Base-by-base conservation (phyloP, 2,888 invertebrate genomes). In the Mantis religiosa region DNA sequence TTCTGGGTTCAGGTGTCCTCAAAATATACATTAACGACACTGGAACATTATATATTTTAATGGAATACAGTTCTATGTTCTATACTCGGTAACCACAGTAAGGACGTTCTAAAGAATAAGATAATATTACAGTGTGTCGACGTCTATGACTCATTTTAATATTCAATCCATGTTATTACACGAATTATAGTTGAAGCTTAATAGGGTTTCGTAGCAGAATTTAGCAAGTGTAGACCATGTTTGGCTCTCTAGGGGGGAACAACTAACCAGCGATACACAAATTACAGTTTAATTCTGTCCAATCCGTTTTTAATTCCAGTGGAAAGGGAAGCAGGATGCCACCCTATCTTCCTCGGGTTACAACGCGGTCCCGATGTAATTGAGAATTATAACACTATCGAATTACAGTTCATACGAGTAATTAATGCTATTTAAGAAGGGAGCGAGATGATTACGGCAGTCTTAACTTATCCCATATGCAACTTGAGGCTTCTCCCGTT, bases 221-320 rank as follows among this genome's bases (percentile, higher is more conserved):
- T 71, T 71, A 71, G 54, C 0, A 71, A 71, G 54, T 71, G 54
- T 71, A 71, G 54, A 71, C 15, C 54, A 71, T 15, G 54, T 71
- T 71, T 25, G 25, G 4, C 20, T 25, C 25, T 25, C 25, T 20
- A 71, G 54, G 54, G 54, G 54, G 6, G 54, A 20, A 71, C 54
- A 20, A 71, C 54, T 71, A 71, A 71, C 15, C 54, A 71, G 6
- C 54, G 54, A 81, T 20, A 82, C 86, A 86, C 86, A 86, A 86
- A 86, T 86, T 86, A 81, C 28, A 27, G 82, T 87, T 82, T 87
- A 87, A 87, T 87, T 82, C 87, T 82, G 27, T 34, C 34, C 87
- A 87, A 82, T 87, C 87, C 34, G 82, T 34, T 87, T 82, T 82
- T 82, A 87, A 82, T 82, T 87, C 82, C 87, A 7, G 54, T 71